Evolutionary conservation across 2,113 vertebrate genomes (phyloP), one percentile per base, ranked within the genome.

Genomic region (Herpetotheres cachinnans): DNA sequence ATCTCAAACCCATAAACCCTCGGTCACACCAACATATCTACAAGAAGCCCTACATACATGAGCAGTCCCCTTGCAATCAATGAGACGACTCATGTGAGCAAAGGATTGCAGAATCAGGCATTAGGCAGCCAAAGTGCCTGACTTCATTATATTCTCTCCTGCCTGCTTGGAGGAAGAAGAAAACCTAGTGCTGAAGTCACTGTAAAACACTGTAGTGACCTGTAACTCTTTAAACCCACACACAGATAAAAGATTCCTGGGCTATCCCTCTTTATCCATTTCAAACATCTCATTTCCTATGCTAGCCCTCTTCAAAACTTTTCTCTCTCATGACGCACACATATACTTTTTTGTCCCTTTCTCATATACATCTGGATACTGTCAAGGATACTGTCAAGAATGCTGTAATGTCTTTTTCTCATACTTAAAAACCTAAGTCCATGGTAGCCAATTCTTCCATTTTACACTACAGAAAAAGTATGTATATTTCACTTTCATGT

Each of bases 161-260:
- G 38, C 16, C 71, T 69, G 47, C 88, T 65, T 59, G 63, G 61
- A 83, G 29, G 54, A 95, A 84, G 83, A 69, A 81, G 12, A 81
- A 97, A 95, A 95, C 25, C n/a, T 82, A 86, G 46, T 18, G 12
- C 36, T 90, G 87, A 97, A 70, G 81, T 95, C 82, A 82, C 84
- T 93, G 82, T 24, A 76, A 73, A 96, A 87, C 86, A 83, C 52
- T 67, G 44, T 9, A 2, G 59, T 61, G 58, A 70, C 29, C 44
- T 89, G 24, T 12, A 91, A 69, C 49, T 42, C 55, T 38, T 3
- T 1, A 72, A 76, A 34, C 27, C 58, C 84, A 52, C 12, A 11
- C 27, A 40, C 25, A 52, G n/a, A 52, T 49, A 54, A 67, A 76
- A 84, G 66, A 30, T 58, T 44, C 17, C 19, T 29, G 18, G 38